Percentiles rank a stretch among this genome's conserved stretches.
These are phyloP conservation scores for Bombus confusus DNA, from an alignment of 1,140 invertebrate genomes.

Conservation along the genomic window DNA sequence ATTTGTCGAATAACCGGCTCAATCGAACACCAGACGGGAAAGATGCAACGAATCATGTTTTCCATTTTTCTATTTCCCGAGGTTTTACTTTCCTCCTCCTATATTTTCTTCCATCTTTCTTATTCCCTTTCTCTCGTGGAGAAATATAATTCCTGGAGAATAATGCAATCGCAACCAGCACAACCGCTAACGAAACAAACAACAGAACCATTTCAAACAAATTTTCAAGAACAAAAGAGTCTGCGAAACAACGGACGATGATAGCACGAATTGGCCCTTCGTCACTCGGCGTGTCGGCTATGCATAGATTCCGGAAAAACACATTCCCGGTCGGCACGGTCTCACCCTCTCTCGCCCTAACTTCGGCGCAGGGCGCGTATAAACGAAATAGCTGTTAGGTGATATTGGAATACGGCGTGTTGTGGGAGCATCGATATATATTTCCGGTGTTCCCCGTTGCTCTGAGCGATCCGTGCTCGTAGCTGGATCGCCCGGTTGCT, in stretches of 20 bases:
- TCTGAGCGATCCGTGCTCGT: constrained; percentile 50
- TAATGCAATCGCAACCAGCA: not conserved
- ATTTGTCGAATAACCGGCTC: no score
- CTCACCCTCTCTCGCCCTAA: constrained; percentile 22
- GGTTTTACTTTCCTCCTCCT: no score
- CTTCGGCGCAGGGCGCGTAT: constrained; percentile 52
- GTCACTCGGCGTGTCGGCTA: constrained; percentile 60
- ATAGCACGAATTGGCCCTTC: constrained; percentile 13
- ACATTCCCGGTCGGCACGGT: constrained; percentile 44
- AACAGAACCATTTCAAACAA: not conserved
- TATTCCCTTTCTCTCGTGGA: not conserved
- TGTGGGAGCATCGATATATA: constrained; percentile 69
- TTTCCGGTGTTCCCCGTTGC: constrained; percentile 54
- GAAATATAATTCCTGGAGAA: not conserved
- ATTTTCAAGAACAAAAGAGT: not conserved
- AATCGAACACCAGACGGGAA: no score
- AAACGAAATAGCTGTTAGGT: constrained; percentile 77
- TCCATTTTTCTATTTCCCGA: no score
- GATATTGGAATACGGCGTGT: constrained; percentile 75
- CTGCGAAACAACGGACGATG: not conserved
- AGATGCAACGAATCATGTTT: no score
- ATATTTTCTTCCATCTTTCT: no score
- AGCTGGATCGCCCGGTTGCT: constrained; percentile 30
- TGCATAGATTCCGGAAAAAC: constrained; percentile 74
- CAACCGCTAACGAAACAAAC: not conserved